Percentiles rank a stretch among this genome's conserved stretches.
Conservation (phyloP, 2,113 vertebrate genomes). For the Psittacula cyanocephala region DNA sequence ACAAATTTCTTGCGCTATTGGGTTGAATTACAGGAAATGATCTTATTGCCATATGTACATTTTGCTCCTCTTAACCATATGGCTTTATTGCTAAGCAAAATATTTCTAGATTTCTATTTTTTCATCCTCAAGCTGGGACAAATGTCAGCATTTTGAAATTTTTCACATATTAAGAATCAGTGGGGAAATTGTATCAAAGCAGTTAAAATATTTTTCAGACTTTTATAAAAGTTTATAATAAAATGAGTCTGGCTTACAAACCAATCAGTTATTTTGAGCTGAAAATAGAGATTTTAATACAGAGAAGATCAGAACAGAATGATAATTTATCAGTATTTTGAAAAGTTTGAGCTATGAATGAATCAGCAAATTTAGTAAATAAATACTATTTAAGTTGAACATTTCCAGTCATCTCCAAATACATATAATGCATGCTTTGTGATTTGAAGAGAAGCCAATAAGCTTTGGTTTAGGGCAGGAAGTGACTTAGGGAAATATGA, state of each 20-base stretch:
- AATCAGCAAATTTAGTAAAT: conserved; percentile 3
- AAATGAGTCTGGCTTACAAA: conserved; percentile 24
- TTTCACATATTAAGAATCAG: conserved; percentile 25
- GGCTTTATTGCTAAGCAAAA: conserved; percentile 58
- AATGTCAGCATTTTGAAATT: conserved; percentile 64
- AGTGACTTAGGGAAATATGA: not conserved
- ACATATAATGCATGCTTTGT: not conserved
- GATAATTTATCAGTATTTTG: not conserved
- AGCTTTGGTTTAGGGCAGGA: not conserved
- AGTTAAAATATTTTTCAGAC: conserved; percentile 51
- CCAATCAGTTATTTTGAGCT: not conserved
- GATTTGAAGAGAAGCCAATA: not conserved
- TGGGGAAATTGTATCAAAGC: not conserved
- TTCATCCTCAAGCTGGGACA: conserved; percentile 62
- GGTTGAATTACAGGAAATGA: conserved; percentile 40
- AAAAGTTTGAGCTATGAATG: not conserved
- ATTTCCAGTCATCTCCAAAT: not conserved
- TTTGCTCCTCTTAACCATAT: conserved; percentile 60
- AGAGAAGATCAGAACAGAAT: not conserved
- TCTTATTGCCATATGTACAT: conserved; percentile 40
- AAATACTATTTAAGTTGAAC: not conserved
- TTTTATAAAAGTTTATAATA: conserved; percentile 21
- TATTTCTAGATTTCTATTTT: conserved; percentile 68
- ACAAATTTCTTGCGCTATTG: conserved; percentile 39
- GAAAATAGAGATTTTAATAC: not conserved